Conservation (phyloP, 2,113 vertebrate genomes). For the Hypomesus transpacificus region DNA sequence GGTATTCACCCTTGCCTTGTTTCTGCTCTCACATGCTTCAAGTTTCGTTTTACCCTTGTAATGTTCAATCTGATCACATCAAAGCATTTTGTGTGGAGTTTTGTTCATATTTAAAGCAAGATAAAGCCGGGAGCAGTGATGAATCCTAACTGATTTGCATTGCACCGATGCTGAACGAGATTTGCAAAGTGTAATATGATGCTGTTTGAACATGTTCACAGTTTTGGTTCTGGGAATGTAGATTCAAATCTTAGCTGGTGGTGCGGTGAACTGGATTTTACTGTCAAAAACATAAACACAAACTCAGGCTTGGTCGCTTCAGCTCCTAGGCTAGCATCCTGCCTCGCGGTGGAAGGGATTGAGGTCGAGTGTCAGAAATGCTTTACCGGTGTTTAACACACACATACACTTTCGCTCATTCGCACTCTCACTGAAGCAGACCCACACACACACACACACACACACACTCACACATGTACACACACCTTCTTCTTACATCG, state of each 20-base stretch:
- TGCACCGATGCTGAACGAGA: too few relatives aligned
- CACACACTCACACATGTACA: not conserved
- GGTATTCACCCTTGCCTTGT: too few relatives aligned
- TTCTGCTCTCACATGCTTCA: too few relatives aligned
- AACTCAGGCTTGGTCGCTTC: not conserved
- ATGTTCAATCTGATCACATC: too few relatives aligned
- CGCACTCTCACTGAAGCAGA: not conserved
- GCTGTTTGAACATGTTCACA: not conserved
- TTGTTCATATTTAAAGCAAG: too few relatives aligned
- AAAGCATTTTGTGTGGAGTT: too few relatives aligned
- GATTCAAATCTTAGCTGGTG: not conserved
- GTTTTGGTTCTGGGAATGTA: not conserved
- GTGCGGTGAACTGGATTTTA: constrained; percentile 13
- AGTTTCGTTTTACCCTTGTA: too few relatives aligned
- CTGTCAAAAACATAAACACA: constrained; percentile 15
- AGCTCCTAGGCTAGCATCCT: constrained; percentile 14
- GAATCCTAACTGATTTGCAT: too few relatives aligned
- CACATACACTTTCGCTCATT: not conserved
- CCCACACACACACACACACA: not conserved
- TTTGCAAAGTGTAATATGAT: not conserved
- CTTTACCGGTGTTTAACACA: not conserved
- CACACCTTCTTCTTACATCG: not conserved
- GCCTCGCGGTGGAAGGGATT: not conserved
- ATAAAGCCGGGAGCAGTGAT: too few relatives aligned
- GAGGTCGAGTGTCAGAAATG: not conserved